These are phyloP conservation scores for Bacillus rossius DNA, from an alignment of 1,140 invertebrate species.

Conservation along the genomic window DNA sequence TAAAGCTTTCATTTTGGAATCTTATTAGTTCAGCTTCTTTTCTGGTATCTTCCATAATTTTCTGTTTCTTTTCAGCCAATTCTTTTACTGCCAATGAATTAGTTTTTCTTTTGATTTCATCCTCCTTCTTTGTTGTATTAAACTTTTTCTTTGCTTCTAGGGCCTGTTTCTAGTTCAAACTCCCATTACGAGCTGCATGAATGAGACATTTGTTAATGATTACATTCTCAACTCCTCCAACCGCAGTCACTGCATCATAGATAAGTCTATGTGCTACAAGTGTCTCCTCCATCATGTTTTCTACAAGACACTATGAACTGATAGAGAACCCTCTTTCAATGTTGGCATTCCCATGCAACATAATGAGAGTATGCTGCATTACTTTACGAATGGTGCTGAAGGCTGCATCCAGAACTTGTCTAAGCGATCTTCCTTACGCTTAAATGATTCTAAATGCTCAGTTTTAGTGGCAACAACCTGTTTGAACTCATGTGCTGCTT, in stretches of 20 bases:
- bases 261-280: neutral
- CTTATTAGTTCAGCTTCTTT: no score
- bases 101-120: no score
- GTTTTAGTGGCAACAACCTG: neutral
- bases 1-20: no score
- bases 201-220: conserved; percentile 14
- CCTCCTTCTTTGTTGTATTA: no score
- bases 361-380: conserved; percentile 15
- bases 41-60: no score
- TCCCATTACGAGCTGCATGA: conserved; percentile 8
- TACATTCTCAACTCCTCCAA: conserved; percentile 13
- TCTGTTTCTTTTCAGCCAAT: no score
- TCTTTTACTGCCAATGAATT: no score
- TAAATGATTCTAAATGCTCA: conserved; percentile 10
- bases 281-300: conserved; percentile 19
- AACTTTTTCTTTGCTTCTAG: neutral
- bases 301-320: conserved; percentile 17
- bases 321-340: conserved; percentile 9
- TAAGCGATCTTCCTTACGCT: conserved; percentile 1
- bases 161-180: conserved; percentile 10
- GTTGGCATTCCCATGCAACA: neutral
- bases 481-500: no score
- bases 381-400: conserved; percentile 3
- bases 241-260: conserved; percentile 14
- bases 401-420: conserved; percentile 12